Conservation (phyloP, 2,888 invertebrate species). For the Netelia melanura region DNA sequence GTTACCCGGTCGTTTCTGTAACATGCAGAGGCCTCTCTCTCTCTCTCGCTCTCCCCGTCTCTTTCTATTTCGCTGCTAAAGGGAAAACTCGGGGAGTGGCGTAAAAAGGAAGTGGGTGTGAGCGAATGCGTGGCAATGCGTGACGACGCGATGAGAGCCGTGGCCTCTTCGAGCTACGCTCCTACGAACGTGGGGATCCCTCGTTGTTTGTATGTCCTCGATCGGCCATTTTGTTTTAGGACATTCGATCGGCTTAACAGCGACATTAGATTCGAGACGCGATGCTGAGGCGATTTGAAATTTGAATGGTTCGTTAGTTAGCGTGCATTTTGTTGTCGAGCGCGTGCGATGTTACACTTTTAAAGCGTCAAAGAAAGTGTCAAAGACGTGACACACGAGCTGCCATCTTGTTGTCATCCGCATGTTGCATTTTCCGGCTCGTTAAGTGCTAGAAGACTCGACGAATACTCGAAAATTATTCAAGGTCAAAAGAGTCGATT, state of each 20-base stretch:
- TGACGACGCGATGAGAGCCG: constrained; percentile 75
- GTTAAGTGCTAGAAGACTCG: not conserved
- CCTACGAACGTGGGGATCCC: constrained; percentile 5
- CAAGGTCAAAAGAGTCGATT: not conserved
- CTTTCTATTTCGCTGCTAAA: constrained; percentile 68
- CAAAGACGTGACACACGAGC: not conserved
- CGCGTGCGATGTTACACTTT: not conserved
- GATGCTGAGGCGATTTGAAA: not conserved
- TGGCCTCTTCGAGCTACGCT: constrained; percentile 26
- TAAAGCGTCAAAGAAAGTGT: not conserved
- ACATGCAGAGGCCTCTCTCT: constrained; percentile 47
- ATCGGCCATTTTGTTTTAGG: constrained; percentile 64
- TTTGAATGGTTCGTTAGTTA: not conserved
- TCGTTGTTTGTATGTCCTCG: constrained; percentile 27
- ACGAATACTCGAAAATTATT: not conserved
- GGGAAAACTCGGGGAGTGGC: constrained; percentile 83
- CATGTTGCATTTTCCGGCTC: not conserved
- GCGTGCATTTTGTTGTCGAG: not conserved
- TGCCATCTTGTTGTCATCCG: not conserved
- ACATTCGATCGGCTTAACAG: not conserved
- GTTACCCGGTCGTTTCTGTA: constrained; percentile 56
- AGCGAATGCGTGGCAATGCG: constrained; percentile 83
- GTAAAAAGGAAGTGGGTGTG: constrained; percentile 85
- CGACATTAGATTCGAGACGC: too few relatives aligned
- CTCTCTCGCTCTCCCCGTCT: not conserved